These are phyloP conservation scores for Paramormyrops hopkinsi DNA, from an alignment of 2,797 vertebrate species.

Conservation along the genomic window DNA sequence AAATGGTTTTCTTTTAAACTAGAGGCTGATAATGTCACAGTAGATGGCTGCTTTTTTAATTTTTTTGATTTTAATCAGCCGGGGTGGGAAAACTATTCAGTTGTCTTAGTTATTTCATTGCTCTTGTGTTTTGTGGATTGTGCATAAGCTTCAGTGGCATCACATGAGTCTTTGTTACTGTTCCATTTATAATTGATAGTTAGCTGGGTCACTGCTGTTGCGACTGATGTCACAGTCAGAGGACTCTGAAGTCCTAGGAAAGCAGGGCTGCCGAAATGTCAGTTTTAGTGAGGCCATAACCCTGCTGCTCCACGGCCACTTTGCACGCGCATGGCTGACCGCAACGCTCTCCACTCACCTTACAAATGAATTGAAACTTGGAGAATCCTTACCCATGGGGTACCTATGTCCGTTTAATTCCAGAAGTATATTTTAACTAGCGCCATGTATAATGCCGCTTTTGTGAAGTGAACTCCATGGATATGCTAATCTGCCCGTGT, in stretches of 20 bases:
- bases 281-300: not conserved
- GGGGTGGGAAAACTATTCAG: not conserved
- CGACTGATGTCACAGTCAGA: not conserved
- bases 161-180: not conserved
- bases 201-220: not conserved
- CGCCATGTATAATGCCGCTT: slow-evolving; percentile 7
- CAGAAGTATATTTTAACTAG: slow-evolving; percentile 2
- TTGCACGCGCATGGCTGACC: not conserved
- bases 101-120: not conserved
- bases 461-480: slow-evolving; percentile 39
- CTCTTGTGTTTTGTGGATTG: not conserved
- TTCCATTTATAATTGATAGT: not conserved
- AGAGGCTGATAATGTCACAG: not conserved
- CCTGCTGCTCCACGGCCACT: not conserved
- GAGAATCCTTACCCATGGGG: not conserved
- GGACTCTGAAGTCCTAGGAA: not conserved
- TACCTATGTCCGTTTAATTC: not conserved
- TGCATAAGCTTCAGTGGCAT: not conserved
- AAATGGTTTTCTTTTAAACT: not conserved
- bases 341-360: not conserved
- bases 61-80: not conserved
- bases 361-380: not conserved
- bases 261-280: not conserved
- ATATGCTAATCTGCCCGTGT: slow-evolving; percentile 57
- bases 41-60: not conserved